Evolutionary conservation across 1,140 invertebrate species (phyloP).

Genomic region (Temnothorax nylanderi): DNA sequence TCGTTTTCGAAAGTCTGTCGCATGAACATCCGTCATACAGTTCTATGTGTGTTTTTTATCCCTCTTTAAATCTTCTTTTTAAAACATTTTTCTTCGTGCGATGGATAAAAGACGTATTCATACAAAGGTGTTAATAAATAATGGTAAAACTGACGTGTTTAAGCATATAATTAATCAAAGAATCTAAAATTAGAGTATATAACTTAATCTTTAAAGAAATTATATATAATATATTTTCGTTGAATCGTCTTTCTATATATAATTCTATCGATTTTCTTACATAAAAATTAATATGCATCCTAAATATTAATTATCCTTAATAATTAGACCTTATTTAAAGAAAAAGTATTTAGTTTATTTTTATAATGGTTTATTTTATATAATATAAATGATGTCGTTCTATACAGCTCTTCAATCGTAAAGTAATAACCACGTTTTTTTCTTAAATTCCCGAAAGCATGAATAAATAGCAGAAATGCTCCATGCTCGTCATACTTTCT

Average conservation of each 20-base stretch:
- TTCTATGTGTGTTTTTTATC: neutral
- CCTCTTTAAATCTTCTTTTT: neutral
- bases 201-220: neutral
- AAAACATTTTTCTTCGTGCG: neutral
- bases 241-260: neutral
- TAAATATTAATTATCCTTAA: neutral
- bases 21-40: neutral
- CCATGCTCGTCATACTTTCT: slow-evolving; percentile 6
- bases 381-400: neutral
- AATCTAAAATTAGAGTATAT: neutral
- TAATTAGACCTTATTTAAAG: neutral
- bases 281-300: neutral
- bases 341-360: neutral
- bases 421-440: neutral
- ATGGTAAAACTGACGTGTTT: neutral
- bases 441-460: neutral
- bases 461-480: neutral
- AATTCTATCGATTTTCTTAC: neutral
- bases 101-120: neutral
- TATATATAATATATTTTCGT: neutral
- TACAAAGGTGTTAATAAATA: neutral
- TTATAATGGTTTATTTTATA: neutral
- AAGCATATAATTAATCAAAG: neutral
- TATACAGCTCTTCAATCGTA: neutral
- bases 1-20: slow-evolving; percentile 28